Evolutionary conservation across 2,888 invertebrate genomes (phyloP).

Genomic region (Apodemia mormo): DNA sequence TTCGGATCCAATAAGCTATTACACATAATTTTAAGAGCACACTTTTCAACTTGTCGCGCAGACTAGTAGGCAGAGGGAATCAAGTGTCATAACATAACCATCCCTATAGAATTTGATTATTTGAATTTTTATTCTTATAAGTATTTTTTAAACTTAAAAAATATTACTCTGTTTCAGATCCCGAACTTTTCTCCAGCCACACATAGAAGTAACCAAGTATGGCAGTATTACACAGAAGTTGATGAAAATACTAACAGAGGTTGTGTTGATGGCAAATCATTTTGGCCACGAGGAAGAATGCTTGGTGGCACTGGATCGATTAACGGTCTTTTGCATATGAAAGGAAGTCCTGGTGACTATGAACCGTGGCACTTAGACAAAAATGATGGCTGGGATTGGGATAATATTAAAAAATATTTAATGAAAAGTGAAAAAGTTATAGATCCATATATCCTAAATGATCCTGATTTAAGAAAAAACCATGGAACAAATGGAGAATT

Average conservation of each 20-base stretch:
- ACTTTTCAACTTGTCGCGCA: no score
- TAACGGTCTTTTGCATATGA: slow-evolving; percentile 68
- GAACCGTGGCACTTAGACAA: slow-evolving; percentile 58
- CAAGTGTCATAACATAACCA: no score
- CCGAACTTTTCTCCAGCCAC: slow-evolving; percentile 62
- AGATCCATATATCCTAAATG: slow-evolving; percentile 62
- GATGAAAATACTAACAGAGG: slow-evolving; percentile 58
- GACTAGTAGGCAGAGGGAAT: no score
- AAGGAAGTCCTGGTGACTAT: slow-evolving; percentile 65
- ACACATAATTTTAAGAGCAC: no score
- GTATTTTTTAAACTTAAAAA: no score
- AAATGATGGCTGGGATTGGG: slow-evolving; percentile 70
- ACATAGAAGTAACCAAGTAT: slow-evolving; percentile 54
- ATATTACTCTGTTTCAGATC: slow-evolving; percentile 49
- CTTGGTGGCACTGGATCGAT: slow-evolving; percentile 72
- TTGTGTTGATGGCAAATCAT: slow-evolving; percentile 50
- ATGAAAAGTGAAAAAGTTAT: slow-evolving; percentile 68
- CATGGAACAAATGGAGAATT: slow-evolving; percentile 77
- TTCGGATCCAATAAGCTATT: no score
- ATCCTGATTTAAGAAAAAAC: slow-evolving; percentile 56
- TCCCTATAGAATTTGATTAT: no score
- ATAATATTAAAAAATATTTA: slow-evolving; percentile 59
- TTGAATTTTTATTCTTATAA: no score
- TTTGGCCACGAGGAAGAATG: slow-evolving; percentile 68
- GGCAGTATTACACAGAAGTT: slow-evolving; percentile 64